Evolutionary conservation across 2,113 vertebrate genomes (phyloP), one percentile per base, ranked within the genome.

Genomic region (Oncorhynchus masou): DNA sequence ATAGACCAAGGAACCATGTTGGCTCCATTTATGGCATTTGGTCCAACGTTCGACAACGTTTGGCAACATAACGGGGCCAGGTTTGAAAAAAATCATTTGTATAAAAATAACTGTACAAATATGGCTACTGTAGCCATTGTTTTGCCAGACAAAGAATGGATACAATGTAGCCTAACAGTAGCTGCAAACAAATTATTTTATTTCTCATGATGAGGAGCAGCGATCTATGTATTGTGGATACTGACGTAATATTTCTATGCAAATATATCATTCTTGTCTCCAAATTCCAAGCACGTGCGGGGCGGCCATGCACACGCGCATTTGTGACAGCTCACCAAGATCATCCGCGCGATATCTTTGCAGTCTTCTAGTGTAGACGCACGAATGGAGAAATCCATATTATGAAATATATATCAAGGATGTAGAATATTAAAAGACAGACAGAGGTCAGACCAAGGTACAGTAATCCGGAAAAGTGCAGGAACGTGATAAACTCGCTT

Each of bases 291-390:
- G 20, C 54, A 57, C 54, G 39, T 45, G 92, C 88, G 0, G 87
- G 83, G 0, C 92, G 90, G 75, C 93, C 88, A 1, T 85, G 77
- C 79, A 85, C 93, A 4, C 92, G 91, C 92, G 93, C 93, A 69
- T 27, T 27, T 15, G 1, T 27, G 20, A 4, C 20, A 60, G 25
- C 65, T 92, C 81, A 94, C 92, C 90, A 67, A 6, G 34, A 91
- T 85, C 93, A 94, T 93, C 62, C 92, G 86, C 60, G 84, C 76
- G 69, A 93, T 88, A 79, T 94, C 92, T 86, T 92, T 92, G 84
- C 92, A 94, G 87, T 94, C 92, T 45, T 94, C 92, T 78, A 92
- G 79, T 54, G 81, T 91, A 5, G 92, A 88, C 0, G 88, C 85
- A 0, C 92, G 90, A 77, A 94, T 89, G 0, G 87, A 77, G 81